phyloP scores from a whole-genome alignment of 2,888 invertebrate genomes.

The Antheraea yamamai region DNA sequence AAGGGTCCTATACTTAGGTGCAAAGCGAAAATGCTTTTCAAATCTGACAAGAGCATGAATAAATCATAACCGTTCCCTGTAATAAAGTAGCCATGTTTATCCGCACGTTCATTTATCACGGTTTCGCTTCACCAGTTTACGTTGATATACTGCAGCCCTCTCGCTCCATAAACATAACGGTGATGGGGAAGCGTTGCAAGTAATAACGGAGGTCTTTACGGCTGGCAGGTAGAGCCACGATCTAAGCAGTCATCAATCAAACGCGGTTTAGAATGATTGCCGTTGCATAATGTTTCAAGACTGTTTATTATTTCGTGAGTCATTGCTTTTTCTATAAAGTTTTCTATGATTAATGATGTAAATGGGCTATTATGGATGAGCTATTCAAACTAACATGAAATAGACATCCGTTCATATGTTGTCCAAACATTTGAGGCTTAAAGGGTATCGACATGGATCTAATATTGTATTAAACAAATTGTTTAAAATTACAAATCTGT shows the following conservation, averaged over 20 bases:
- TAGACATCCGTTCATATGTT: not conserved
- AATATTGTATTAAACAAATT: not conserved
- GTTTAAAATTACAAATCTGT: not conserved
- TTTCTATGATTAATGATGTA: conserved; percentile 63
- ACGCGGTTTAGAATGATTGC: conserved; percentile 58
- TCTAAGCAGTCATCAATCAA: conserved; percentile 68
- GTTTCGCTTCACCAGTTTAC: conserved; percentile 54
- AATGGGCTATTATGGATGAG: conserved; percentile 43
- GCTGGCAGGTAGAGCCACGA: conserved; percentile 58
- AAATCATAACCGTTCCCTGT: conserved; percentile 76
- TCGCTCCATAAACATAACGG: conserved; percentile 20
- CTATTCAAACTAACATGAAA: conserved; percentile 8
- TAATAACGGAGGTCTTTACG: conserved; percentile 34
- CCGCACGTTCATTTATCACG: conserved; percentile 74
- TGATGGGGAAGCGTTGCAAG: conserved; percentile 22
- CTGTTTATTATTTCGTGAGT: conserved; percentile 55
- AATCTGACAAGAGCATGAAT: conserved; percentile 75
- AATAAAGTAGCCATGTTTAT: conserved; percentile 80
- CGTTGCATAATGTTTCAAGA: conserved; percentile 70
- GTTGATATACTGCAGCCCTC: conserved; percentile 41
- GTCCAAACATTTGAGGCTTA: not conserved
- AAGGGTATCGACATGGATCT: not conserved
- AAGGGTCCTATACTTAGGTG: conserved; percentile 27
- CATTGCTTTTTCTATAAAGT: conserved; percentile 57
- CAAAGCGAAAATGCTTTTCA: conserved; percentile 66